A percentile compares a stretch with the other conserved stretches of the same genome.
phyloP scores from a whole-genome alignment of 30 jellyfish, hydroid and myxozoan species.

The Nemopilema nomurai region DNA sequence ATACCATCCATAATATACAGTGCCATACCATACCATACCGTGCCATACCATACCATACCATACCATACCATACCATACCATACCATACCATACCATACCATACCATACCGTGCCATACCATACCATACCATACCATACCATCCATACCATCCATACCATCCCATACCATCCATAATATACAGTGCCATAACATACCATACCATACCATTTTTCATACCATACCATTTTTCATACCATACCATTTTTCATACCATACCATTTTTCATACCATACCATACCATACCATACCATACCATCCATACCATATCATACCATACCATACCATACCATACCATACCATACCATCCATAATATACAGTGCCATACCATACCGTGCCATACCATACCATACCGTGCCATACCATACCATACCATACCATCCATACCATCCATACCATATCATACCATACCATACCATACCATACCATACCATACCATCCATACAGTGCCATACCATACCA shows the following conservation, averaged over 20 bases:
- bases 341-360: background rate
- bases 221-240: background rate
- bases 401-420: too few species aligned
- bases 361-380: background rate
- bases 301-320: too few species aligned
- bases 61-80: background rate
- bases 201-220: background rate
- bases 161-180: too few species aligned
- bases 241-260: background rate
- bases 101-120: background rate
- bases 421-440: background rate
- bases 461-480: background rate
- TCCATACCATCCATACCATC: too few species aligned
- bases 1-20: background rate
- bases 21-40: conserved; percentile 1
- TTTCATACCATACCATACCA: background rate
- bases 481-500: background rate
- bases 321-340: too few species aligned
- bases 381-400: too few species aligned
- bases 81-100: background rate
- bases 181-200: background rate
- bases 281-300: too few species aligned
- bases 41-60: background rate
- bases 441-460: background rate
- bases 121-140: background rate